Percentiles rank a stretch among this genome's conserved stretches.
These are phyloP conservation scores for Micropterix aruncella DNA, from an alignment of 2,888 invertebrate genomes.

Conservation along the genomic window DNA sequence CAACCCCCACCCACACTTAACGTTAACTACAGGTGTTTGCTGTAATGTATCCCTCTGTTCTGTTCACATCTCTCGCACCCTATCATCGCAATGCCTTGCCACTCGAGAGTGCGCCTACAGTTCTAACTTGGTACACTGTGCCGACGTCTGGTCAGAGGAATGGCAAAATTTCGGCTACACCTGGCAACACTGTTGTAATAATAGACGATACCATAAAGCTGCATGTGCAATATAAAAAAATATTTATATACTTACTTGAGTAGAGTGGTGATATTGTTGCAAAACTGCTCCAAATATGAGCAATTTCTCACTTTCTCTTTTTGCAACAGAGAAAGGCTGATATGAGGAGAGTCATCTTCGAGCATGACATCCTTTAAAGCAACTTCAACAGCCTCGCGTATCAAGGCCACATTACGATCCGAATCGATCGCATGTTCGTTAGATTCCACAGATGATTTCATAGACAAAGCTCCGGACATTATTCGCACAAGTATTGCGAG, in stretches of 20 bases:
- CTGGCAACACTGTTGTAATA: no score
- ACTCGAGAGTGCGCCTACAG: no score
- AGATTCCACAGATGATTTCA: conserved; percentile 28
- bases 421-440: conserved; percentile 25
- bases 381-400: conserved; percentile 27
- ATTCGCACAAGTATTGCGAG: conserved; percentile 46
- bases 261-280: conserved; percentile 29
- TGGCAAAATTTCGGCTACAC: no score
- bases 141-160: no score
- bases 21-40: no score
- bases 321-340: conserved; percentile 19
- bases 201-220: no score
- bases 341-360: conserved; percentile 26
- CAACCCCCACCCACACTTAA: no score
- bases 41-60: no score
- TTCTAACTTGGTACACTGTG: no score
- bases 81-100: no score
- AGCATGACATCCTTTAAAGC: conserved; percentile 27
- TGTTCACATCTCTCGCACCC: no score
- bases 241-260: conserved; percentile 21
- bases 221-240: no score
- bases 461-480: conserved; percentile 41
- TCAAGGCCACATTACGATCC: conserved; percentile 25
- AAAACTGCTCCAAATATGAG: conserved; percentile 31
- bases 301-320: conserved; percentile 20